A percentile compares a stretch with the other conserved stretches of the same genome.
Evolutionary conservation across 1,140 invertebrate species (phyloP).

Genomic region (Ruditapes philippinarum): DNA sequence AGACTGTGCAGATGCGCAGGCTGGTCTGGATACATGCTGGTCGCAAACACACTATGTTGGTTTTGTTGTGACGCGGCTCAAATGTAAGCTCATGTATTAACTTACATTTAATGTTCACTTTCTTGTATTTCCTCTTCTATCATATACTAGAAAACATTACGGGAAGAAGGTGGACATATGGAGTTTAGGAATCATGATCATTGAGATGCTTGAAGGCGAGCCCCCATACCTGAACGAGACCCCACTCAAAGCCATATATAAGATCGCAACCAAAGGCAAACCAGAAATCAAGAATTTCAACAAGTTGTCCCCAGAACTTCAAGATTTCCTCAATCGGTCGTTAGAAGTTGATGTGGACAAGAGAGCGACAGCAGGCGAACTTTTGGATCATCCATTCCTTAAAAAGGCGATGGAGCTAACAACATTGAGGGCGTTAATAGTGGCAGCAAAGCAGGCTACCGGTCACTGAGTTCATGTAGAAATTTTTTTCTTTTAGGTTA

Average conservation of each 20-base stretch:
- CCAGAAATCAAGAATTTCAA: conserved; percentile 94
- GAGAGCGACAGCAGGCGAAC: conserved; percentile 94
- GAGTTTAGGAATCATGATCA: conserved; percentile 87
- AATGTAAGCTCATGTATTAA: no score
- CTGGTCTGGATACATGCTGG: no score
- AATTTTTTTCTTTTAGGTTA: no score
- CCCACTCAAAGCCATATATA: conserved; percentile 89
- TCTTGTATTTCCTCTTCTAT: no score
- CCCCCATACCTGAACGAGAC: conserved; percentile 87
- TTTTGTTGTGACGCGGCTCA: no score
- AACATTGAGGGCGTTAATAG: conserved; percentile 97
- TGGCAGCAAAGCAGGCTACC: conserved; percentile 97
- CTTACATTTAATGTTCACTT: no score
- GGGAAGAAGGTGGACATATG: conserved; percentile 87
- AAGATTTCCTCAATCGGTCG: conserved; percentile 98
- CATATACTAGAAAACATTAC: conserved; percentile 85
- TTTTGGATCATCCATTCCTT: conserved; percentile 98
- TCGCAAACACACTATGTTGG: no score
- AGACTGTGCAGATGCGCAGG: no score
- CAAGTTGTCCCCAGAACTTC: conserved; percentile 96
- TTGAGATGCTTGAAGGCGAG: conserved; percentile 87
- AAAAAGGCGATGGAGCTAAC: conserved; percentile 97
- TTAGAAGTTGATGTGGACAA: conserved; percentile 98
- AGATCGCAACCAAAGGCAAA: conserved; percentile 90
- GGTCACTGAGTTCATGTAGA: conserved; percentile 69